Evolutionary conservation across 2,797 vertebrate species (phyloP).

Genomic region (Gallinago solitaria): DNA sequence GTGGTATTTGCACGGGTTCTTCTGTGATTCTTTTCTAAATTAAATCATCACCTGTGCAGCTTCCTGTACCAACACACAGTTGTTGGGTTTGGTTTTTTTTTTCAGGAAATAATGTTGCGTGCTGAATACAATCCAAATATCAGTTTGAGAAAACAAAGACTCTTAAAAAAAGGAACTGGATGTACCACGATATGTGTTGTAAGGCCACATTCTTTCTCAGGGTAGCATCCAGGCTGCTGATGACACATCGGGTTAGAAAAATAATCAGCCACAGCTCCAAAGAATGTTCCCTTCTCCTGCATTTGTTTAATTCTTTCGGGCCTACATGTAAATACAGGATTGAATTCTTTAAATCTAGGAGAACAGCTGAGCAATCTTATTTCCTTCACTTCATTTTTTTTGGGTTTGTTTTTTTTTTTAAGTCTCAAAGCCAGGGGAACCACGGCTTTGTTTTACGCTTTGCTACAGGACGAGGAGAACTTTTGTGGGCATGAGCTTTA

Average conservation of each 20-base stretch:
- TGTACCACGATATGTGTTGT: background rate
- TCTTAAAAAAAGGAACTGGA: background rate
- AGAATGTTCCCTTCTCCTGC: background rate
- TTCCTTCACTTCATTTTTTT: background rate
- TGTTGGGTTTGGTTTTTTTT: background rate
- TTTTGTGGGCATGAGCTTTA: background rate
- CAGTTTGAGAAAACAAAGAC: conserved; percentile 8
- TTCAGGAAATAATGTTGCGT: background rate
- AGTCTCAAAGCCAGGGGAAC: background rate
- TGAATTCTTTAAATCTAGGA: background rate
- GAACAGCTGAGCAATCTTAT: background rate
- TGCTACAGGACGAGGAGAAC: background rate
- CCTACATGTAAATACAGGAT: background rate
- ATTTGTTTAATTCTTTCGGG: background rate
- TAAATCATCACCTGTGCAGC: conserved; percentile 6
- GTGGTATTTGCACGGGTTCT: background rate
- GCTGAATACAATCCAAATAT: background rate
- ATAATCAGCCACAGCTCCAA: conserved; percentile 15
- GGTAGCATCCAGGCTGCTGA: background rate
- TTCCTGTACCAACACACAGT: background rate
- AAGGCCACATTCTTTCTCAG: conserved; percentile 40
- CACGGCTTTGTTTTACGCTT: background rate
- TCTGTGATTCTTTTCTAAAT: conserved; percentile 19
- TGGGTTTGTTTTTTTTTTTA: background rate
- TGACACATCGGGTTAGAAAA: background rate